Evolutionary conservation across 2,888 invertebrate species (phyloP).

Genomic region (Drosophila mimetica): DNA sequence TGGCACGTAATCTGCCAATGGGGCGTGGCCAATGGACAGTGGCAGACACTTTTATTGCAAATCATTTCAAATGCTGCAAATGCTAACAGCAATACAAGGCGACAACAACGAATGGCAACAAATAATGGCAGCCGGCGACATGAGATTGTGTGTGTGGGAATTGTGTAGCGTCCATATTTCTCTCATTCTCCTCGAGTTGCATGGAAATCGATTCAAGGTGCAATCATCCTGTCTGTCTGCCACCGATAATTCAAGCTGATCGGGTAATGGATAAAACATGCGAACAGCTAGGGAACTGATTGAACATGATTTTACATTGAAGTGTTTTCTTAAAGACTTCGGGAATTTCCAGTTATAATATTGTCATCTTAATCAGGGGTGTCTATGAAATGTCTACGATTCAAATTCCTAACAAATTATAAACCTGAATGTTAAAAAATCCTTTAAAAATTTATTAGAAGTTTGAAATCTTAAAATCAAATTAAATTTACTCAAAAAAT

Average conservation of each 20-base stretch:
- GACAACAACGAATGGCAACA: constrained; percentile 18
- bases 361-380: no score
- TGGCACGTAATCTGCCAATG: constrained; percentile 76
- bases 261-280: constrained; percentile 33
- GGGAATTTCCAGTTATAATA: no score
- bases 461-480: no score
- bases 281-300: constrained; percentile 10
- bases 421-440: no score
- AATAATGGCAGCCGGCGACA: constrained; percentile 54
- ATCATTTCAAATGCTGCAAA: constrained; percentile 81
- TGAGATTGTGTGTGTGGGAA: constrained; percentile 53
- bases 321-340: not conserved
- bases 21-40: constrained; percentile 75
- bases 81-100: constrained; percentile 63
- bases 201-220: constrained; percentile 52
- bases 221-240: constrained; percentile 36
- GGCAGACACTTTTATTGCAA: constrained; percentile 79
- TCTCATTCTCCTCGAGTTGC: constrained; percentile 13
- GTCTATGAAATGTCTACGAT: no score
- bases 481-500: no score
- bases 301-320: not conserved
- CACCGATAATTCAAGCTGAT: constrained; percentile 28
- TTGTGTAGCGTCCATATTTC: not conserved
- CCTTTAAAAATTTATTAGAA: no score
- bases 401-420: no score